A percentile compares a stretch with the other conserved stretches of the same genome.
Conservation (phyloP, 2,888 invertebrate species). For the Chrysolina oricalcia region DNA sequence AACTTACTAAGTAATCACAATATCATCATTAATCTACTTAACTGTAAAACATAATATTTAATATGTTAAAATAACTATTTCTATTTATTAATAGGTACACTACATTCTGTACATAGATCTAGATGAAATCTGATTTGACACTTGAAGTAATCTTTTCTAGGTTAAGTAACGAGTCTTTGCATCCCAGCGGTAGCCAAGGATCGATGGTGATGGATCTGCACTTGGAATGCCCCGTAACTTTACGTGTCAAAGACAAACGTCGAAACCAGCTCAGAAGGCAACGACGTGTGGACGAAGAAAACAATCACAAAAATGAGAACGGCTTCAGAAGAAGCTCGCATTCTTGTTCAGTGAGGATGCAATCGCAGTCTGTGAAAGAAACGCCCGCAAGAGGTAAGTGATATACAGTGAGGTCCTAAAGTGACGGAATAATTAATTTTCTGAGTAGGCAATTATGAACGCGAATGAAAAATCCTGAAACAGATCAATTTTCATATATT, state of each 20-base stretch:
- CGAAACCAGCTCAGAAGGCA: slow-evolving; percentile 85
- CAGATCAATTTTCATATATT: too few species aligned
- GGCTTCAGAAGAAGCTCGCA: slow-evolving; percentile 66
- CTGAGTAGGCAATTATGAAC: too few species aligned
- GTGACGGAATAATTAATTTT: too few species aligned
- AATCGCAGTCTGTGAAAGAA: slow-evolving; percentile 59
- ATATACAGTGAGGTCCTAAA: too few species aligned
- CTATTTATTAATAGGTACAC: too few species aligned
- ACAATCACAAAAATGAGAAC: slow-evolving; percentile 63
- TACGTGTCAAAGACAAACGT: slow-evolving; percentile 76
- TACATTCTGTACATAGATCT: not conserved
- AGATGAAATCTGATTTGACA: not conserved
- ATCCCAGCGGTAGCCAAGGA: slow-evolving; percentile 78
- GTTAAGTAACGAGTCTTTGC: slow-evolving; percentile 74
- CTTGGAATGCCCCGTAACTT: slow-evolving; percentile 76
- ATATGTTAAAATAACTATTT: too few species aligned
- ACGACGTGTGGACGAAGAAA: slow-evolving; percentile 82
- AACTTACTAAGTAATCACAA: too few species aligned
- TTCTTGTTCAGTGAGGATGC: slow-evolving; percentile 66
- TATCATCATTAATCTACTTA: too few species aligned
- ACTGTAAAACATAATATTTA: too few species aligned
- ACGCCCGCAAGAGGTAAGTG: slow-evolving; percentile 51
- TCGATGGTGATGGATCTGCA: slow-evolving; percentile 87
- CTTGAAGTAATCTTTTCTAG: slow-evolving; percentile 52
- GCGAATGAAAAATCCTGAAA: too few species aligned